Conservation (phyloP, 2,888 invertebrate genomes). For the Agrenia bidenticulata region DNA sequence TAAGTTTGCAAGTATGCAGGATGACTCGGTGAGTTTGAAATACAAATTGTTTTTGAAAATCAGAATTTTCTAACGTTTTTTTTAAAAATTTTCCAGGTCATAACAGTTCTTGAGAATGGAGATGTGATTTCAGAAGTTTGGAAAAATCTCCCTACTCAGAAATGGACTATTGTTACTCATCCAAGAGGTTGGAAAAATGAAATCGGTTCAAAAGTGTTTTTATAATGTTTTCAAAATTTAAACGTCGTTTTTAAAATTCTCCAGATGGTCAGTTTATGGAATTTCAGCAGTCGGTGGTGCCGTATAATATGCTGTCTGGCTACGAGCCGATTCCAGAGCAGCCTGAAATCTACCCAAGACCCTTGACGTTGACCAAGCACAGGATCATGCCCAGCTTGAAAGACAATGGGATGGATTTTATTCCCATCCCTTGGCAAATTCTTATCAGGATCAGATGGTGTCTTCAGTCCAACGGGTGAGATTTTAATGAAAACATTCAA, state of each 20-base stretch:
- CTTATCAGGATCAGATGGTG: constrained; percentile 36
- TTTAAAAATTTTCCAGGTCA: constrained; percentile 20
- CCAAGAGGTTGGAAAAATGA: no score
- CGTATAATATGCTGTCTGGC: constrained; percentile 39
- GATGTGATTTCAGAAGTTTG: constrained; percentile 31
- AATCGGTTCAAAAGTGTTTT: no score
- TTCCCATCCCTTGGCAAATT: constrained; percentile 31
- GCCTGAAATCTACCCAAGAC: constrained; percentile 38
- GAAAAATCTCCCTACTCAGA: constrained; percentile 21
- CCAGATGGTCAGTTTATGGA: constrained; percentile 15
- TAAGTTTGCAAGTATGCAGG: constrained; percentile 27
- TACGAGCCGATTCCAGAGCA: constrained; percentile 32
- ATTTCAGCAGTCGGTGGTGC: constrained; percentile 31
- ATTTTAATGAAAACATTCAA: neutral
- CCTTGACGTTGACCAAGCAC: constrained; percentile 27
- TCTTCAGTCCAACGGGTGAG: constrained; percentile 36
- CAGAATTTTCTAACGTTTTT: neutral
- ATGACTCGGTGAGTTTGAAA: constrained; percentile 27
- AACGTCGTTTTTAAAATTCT: constrained; percentile 21
- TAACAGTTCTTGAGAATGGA: constrained; percentile 34
- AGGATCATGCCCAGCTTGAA: constrained; percentile 7
- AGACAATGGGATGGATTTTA: neutral
- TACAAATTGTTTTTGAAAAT: neutral
- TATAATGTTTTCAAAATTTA: no score
- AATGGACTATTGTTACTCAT: constrained; percentile 35